These are phyloP conservation scores for Pseudochromis fuscus DNA, from an alignment of 2,797 vertebrate species.

Conservation along the genomic window DNA sequence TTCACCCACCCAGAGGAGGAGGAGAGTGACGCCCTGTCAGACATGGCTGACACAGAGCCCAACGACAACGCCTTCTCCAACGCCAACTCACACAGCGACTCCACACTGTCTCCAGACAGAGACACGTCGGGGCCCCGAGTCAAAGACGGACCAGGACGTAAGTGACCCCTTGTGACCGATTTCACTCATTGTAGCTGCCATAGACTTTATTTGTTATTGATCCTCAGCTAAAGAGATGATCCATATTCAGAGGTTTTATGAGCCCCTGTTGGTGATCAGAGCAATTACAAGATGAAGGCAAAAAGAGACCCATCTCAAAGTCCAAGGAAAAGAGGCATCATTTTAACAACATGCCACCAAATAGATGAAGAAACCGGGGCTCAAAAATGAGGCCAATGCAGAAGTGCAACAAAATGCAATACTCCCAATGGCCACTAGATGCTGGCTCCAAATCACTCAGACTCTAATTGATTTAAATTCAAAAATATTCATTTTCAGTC, in stretches of 20 bases:
- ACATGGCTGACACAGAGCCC: constrained; percentile 88
- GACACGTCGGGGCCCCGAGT: constrained; percentile 90
- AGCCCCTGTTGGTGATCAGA: not conserved
- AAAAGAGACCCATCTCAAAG: too few species aligned
- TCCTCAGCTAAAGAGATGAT: not conserved
- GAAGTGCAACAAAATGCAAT: too few species aligned
- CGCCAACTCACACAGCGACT: constrained; percentile 88
- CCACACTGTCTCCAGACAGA: constrained; percentile 90
- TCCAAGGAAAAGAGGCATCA: too few species aligned
- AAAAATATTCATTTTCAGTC: too few species aligned
- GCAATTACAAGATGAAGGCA: too few species aligned
- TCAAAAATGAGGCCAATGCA: too few species aligned
- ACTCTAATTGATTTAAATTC: too few species aligned
- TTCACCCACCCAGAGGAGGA: constrained; percentile 95
- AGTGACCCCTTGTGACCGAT: constrained; percentile 73
- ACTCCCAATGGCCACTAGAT: too few species aligned
- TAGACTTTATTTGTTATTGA: not conserved
- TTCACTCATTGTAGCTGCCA: not conserved
- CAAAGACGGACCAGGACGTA: constrained; percentile 96
- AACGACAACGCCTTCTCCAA: constrained; percentile 87
- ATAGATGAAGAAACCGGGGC: too few species aligned
- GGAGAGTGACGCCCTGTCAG: constrained; percentile 87
- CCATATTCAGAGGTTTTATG: not conserved
- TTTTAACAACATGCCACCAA: too few species aligned
- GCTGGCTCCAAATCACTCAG: too few species aligned